Evolutionary conservation across 2,888 invertebrate genomes (phyloP).

Genomic region (Drosophila dives): DNA sequence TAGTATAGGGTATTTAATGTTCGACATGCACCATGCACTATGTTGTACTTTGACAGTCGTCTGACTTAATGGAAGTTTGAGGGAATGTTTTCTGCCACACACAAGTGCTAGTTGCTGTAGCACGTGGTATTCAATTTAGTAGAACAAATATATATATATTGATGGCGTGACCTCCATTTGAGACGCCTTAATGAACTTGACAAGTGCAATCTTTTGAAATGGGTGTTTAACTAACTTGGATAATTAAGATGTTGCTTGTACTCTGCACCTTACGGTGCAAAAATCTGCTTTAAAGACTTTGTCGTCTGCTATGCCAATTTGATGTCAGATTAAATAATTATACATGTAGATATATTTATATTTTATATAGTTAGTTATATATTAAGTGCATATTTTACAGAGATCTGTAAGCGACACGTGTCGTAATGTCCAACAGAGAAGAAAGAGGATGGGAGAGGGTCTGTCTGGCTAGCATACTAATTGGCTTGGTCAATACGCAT

Average conservation of each 20-base stretch:
- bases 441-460: not conserved
- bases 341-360: not conserved
- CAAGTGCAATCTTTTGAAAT: not conserved
- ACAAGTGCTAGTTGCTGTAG: not conserved
- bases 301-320: constrained; percentile 36
- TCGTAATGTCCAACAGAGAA: constrained; percentile 22
- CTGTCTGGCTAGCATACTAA: constrained; percentile 44
- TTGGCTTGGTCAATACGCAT: constrained; percentile 47
- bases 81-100: not conserved
- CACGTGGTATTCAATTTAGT: not conserved
- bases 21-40: not conserved
- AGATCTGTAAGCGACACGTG: constrained; percentile 33
- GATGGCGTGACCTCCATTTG: constrained; percentile 14
- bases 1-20: not conserved
- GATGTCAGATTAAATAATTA: constrained; percentile 31
- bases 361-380: not conserved
- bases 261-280: constrained; percentile 29
- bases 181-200: constrained; percentile 19
- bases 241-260: constrained; percentile 34
- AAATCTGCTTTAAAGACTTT: constrained; percentile 35
- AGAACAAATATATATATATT: constrained; percentile 6
- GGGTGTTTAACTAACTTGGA: constrained; percentile 14
- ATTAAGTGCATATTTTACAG: constrained; percentile 38
- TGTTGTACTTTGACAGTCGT: not conserved
- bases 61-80: not conserved